Percentiles rank a stretch among this genome's conserved stretches.
These are phyloP conservation scores for Drosophila asahinai DNA, from an alignment of 1,140 invertebrate genomes.

Conservation along the genomic window DNA sequence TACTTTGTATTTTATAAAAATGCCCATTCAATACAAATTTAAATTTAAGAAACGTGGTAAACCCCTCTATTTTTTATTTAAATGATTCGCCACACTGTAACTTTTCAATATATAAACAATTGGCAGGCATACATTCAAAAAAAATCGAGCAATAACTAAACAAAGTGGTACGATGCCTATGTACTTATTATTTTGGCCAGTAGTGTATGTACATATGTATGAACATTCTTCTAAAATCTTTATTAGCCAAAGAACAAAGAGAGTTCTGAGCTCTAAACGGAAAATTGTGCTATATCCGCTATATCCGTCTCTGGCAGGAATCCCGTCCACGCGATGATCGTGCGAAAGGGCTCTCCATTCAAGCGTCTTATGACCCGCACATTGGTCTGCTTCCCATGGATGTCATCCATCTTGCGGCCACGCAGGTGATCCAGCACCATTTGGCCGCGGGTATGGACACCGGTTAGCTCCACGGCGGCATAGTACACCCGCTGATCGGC, in stretches of 20 bases:
- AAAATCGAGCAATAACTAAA: no score
- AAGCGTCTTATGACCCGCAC: constrained; percentile 41
- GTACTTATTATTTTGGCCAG: no score
- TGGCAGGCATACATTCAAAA: no score
- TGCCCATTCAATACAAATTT: no score
- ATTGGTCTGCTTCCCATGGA: constrained; percentile 43
- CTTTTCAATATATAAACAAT: no score
- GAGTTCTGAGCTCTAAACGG: not conserved
- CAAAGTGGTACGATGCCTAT: no score
- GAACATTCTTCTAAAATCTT: not conserved
- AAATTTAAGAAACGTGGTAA: no score
- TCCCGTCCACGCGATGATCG: constrained; percentile 56
- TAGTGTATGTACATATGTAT: no score
- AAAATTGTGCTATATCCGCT: constrained; percentile 13
- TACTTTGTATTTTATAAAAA: no score
- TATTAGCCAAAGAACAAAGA: not conserved
- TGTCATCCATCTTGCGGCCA: constrained; percentile 32
- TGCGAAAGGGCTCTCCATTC: constrained; percentile 37
- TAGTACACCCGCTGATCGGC: constrained; percentile 74
- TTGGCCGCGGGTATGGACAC: constrained; percentile 63
- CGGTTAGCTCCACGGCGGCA: constrained; percentile 68
- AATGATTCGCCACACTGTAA: no score
- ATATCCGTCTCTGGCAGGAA: constrained; percentile 24
- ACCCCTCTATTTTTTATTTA: no score
- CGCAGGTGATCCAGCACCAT: constrained; percentile 68